phyloP scores from a whole-genome alignment of 2,888 invertebrate genomes.

The Fabriciana adippe region DNA sequence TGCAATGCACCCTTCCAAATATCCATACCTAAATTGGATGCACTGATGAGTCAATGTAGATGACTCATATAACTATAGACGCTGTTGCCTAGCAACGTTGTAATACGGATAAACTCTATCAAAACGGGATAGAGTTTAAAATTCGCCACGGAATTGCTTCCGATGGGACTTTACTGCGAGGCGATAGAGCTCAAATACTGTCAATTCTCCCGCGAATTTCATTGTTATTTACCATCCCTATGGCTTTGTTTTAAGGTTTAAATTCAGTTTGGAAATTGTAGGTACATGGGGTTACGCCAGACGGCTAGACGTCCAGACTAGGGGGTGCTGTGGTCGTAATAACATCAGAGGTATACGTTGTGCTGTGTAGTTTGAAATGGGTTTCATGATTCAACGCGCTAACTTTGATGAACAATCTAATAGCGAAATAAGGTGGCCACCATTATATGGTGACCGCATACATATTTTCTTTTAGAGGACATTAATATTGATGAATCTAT shows the following conservation, averaged over 20 bases:
- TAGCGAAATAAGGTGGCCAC: slow-evolving; percentile 26
- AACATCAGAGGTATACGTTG: slow-evolving; percentile 36
- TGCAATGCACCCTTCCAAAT: slow-evolving; percentile 35
- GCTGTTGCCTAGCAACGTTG: slow-evolving; percentile 37
- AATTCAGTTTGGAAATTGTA: slow-evolving; percentile 27
- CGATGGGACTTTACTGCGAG: slow-evolving; percentile 29
- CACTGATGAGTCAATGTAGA: slow-evolving; percentile 37
- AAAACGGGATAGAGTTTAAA: slow-evolving; percentile 26
- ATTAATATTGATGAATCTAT: not conserved
- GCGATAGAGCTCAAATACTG: slow-evolving; percentile 36
- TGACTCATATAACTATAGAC: slow-evolving; percentile 34
- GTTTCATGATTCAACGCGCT: slow-evolving; percentile 38
- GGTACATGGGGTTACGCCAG: slow-evolving; percentile 45
- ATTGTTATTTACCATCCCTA: slow-evolving; percentile 37
- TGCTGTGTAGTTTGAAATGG: slow-evolving; percentile 32
- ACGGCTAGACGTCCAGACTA: slow-evolving; percentile 50
- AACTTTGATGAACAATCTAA: slow-evolving; percentile 39
- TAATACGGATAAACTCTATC: slow-evolving; percentile 20
- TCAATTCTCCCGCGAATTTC: slow-evolving; percentile 30
- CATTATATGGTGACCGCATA: slow-evolving; percentile 23
- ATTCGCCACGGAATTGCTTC: slow-evolving; percentile 13
- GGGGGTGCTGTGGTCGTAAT: slow-evolving; percentile 43
- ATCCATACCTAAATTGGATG: slow-evolving; percentile 39
- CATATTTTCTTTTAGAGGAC: slow-evolving; percentile 1
- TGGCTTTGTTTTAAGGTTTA: slow-evolving; percentile 30